Evolutionary conservation across 2,888 invertebrate genomes (phyloP), one percentile per base, ranked within the genome.

Genomic region (Drosophila peninsularis): DNA sequence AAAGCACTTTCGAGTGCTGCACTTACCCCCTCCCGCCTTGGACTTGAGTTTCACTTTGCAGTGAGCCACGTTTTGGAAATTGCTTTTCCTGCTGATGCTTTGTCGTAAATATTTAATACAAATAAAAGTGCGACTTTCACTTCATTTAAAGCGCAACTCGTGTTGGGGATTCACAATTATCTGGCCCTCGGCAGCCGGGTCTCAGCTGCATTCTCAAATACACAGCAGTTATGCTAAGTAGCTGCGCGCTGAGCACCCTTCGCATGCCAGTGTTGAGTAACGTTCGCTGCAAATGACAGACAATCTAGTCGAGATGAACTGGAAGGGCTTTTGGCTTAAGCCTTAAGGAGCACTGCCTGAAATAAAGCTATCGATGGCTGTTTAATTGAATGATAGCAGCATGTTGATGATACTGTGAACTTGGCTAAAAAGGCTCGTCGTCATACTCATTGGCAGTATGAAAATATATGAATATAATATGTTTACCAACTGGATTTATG

Each of bases 101-200:
- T 76, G 57, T 69, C 70, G 78, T 83, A 72, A 83, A 83, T 83
- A 80, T 85, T 83, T 83, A 77, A 88, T 83, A 75, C 45, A 72
- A 82, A 82, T 88, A 83, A 88, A 80, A 80, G 63, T 82, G 77
- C 88, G 77, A 82, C 85, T 73, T 88, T 82, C 88, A 80, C 82
- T 88, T 82, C 71, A 71, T 74, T 74, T 82, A 69, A 80, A 75
- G 71, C 68, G 27, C 47, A 74, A 85, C 77, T 63, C 63, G 62
- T 68, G 75, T 75, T 70, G 61, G 27, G 53, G 36, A 44, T 45
- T 62, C 47, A 58, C 61, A 74, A 75, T 57, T 72, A 56, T 61
- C 52, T 24, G 39, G 41, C 44, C 45, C 21, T 21, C 30, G 32
- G 4, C 32, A 2, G 17, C 13, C 39, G 30, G 45, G 47, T 10